phyloP scores from a whole-genome alignment of 2,888 invertebrate species.

The Octodonta nipae region DNA sequence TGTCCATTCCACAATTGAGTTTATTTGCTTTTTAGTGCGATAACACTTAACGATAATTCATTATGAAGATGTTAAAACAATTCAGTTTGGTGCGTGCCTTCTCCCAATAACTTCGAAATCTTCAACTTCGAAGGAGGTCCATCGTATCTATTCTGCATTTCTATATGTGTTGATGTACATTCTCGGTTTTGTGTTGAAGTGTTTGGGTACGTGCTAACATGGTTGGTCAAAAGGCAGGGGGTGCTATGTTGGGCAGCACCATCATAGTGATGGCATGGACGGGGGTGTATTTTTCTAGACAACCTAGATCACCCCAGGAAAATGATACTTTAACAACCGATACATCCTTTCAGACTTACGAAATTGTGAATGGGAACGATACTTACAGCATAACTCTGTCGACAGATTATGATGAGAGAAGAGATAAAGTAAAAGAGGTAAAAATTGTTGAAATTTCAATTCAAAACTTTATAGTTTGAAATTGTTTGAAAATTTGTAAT shows the following conservation, averaged over 20 bases:
- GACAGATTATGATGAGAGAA: constrained; percentile 25
- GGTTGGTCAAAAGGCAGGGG: constrained; percentile 9
- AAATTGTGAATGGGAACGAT: background rate
- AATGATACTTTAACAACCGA: too few relatives aligned
- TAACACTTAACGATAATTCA: background rate
- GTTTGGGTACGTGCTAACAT: too few relatives aligned
- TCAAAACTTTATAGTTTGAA: too few relatives aligned
- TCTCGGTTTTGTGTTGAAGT: background rate
- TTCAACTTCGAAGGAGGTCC: too few relatives aligned
- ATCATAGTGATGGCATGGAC: constrained; percentile 41
- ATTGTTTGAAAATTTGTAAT: too few relatives aligned
- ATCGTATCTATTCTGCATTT: too few relatives aligned
- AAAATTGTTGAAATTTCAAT: background rate
- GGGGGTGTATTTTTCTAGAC: constrained; percentile 37
- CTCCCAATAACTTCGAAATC: too few relatives aligned
- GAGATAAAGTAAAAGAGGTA: constrained; percentile 35
- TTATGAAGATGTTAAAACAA: too few relatives aligned
- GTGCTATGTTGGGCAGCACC: constrained; percentile 20
- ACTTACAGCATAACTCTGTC: background rate
- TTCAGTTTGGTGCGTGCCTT: too few relatives aligned
- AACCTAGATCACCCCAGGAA: constrained; percentile 4
- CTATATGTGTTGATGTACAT: background rate
- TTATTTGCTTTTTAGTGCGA: constrained; percentile 8
- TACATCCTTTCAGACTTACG: background rate
- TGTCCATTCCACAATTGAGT: constrained; percentile 16